Evolutionary conservation across 2,888 invertebrate species (phyloP).

Genomic region (Lithophane ornitopus): DNA sequence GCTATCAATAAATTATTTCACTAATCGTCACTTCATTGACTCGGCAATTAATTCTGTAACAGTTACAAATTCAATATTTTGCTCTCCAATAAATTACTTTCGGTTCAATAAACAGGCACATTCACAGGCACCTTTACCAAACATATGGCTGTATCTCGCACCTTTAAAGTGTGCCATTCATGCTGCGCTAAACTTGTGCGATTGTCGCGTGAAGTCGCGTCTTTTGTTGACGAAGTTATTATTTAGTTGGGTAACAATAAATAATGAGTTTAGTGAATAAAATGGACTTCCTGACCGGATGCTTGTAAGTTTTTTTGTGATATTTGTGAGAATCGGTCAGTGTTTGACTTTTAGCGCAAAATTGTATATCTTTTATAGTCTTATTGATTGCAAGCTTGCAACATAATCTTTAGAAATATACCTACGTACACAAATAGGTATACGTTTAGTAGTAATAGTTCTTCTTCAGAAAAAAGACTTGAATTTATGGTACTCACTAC

Average conservation of each 20-base stretch:
- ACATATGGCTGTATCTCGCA: conserved; percentile 44
- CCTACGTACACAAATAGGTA: too few relatives aligned
- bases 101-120: conserved; percentile 48
- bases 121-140: conserved; percentile 58
- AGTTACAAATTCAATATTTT: conserved; percentile 56
- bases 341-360: conserved; percentile 11
- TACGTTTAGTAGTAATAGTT: too few relatives aligned
- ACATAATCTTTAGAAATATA: neutral
- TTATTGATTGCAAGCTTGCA: neutral
- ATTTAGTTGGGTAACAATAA: conserved; percentile 53
- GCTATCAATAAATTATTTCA: conserved; percentile 50
- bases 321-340: conserved; percentile 5
- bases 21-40: conserved; percentile 57
- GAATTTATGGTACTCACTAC: too few relatives aligned
- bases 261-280: conserved; percentile 51
- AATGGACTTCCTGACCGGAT: conserved; percentile 64
- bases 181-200: conserved; percentile 39
- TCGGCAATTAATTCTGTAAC: conserved; percentile 53
- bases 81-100: conserved; percentile 53
- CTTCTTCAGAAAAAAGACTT: too few relatives aligned
- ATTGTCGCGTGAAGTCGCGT: conserved; percentile 50
- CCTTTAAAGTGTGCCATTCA: conserved; percentile 60
- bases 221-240: conserved; percentile 52
- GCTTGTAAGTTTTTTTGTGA: conserved; percentile 2
- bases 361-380: neutral